Percentiles rank a stretch among this genome's conserved stretches.
Evolutionary conservation across 2,113 vertebrate genomes (phyloP).

Genomic region (Sterna hirundo): DNA sequence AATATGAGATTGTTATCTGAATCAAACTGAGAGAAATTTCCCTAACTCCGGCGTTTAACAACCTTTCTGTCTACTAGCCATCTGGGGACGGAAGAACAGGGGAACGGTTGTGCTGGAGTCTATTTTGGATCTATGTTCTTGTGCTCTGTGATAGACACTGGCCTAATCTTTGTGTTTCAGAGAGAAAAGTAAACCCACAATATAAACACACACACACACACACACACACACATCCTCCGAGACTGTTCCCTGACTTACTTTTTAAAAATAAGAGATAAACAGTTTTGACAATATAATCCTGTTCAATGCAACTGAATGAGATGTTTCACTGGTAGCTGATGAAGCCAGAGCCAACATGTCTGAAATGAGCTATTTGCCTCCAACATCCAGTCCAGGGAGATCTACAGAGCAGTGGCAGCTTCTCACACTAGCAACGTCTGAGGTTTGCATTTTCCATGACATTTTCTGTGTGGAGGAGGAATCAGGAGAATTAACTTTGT

Average conservation of each 20-base stretch:
- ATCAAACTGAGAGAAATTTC: neutral
- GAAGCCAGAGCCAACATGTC: neutral
- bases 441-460: neutral
- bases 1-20: neutral
- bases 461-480: neutral
- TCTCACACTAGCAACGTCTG: neutral
- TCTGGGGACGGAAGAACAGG: neutral
- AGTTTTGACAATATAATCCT: neutral
- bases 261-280: neutral
- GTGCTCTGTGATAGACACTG: neutral
- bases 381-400: neutral
- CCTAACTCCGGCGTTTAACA: neutral
- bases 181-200: neutral
- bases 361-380: neutral
- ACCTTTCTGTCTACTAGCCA: neutral
- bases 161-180: neutral
- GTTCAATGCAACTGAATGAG: accelerated
- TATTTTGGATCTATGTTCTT: neutral
- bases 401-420: neutral
- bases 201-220: neutral
- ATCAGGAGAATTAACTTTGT: neutral
- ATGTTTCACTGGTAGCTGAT: neutral
- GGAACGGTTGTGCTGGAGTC: neutral
- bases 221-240: neutral
- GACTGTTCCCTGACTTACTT: neutral